phyloP scores from a whole-genome alignment of 2,888 invertebrate genomes.

The Chymomyza amoena region DNA sequence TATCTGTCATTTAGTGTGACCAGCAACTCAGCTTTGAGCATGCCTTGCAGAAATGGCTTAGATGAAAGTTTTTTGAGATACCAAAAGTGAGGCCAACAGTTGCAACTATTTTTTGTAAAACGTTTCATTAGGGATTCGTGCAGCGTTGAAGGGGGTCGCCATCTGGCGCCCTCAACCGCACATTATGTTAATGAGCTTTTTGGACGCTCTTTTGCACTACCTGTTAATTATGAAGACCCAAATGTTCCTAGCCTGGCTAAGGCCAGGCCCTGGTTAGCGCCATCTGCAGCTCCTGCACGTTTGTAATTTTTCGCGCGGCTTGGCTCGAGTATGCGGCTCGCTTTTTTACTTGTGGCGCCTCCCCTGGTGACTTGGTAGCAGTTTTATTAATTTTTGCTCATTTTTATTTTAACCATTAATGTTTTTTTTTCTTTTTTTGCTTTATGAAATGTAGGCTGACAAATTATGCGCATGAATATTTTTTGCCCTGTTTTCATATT shows the following conservation, averaged over 20 bases:
- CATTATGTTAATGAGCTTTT: conserved; percentile 73
- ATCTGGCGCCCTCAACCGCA: conserved; percentile 43
- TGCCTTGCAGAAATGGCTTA: background rate
- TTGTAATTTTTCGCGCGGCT: background rate
- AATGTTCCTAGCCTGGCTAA: conserved; percentile 21
- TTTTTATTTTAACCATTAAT: background rate
- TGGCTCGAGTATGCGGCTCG: conserved; percentile 9
- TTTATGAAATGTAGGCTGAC: conserved; percentile 24
- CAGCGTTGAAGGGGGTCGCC: background rate
- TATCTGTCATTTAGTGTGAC: background rate
- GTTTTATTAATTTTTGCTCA: conserved; percentile 7
- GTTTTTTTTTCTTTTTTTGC: conserved; percentile 10
- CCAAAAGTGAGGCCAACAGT: conserved; percentile 6
- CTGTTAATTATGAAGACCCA: conserved; percentile 57
- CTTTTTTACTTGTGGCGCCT: conserved; percentile 14
- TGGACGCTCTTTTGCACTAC: conserved; percentile 30
- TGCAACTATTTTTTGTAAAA: background rate
- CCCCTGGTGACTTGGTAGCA: conserved; percentile 20
- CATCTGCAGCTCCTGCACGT: background rate
- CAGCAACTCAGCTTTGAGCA: background rate
- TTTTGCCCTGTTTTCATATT: conserved; percentile 13
- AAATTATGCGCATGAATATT: conserved; percentile 44
- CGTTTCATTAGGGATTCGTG: background rate
- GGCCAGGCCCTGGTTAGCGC: background rate
- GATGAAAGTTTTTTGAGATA: conserved; percentile 2